Evolutionary conservation across 2,888 invertebrate species (phyloP).

Genomic region (Merodon equestris): DNA sequence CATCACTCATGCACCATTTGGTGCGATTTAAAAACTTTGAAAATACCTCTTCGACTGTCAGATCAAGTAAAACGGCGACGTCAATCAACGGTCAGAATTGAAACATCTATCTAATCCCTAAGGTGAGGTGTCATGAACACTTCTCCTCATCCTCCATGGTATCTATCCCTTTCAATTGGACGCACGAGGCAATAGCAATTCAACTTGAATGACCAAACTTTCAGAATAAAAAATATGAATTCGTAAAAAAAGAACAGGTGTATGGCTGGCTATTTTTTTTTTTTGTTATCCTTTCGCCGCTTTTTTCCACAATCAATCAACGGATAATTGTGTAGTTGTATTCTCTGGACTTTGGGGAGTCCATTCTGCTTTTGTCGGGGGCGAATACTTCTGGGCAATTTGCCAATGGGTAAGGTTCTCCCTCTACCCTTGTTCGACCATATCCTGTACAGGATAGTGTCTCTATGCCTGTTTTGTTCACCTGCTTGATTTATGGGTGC

Average conservation of each 20-base stretch:
- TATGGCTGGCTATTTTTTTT: constrained; percentile 35
- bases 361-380: constrained; percentile 33
- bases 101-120: constrained; percentile 51
- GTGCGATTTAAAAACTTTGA: too few relatives aligned
- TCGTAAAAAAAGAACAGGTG: constrained; percentile 51
- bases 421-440: background rate
- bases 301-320: constrained; percentile 65
- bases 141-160: constrained; percentile 12
- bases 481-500: constrained; percentile 62
- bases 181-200: constrained; percentile 23
- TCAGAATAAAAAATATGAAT: constrained; percentile 16
- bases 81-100: constrained; percentile 42
- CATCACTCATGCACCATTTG: too few relatives aligned
- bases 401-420: constrained; percentile 57
- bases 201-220: too few relatives aligned
- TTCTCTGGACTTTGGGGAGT: constrained; percentile 44
- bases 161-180: too few relatives aligned
- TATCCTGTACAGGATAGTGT: too few relatives aligned
- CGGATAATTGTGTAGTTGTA: constrained; percentile 54
- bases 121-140: constrained; percentile 59
- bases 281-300: constrained; percentile 62
- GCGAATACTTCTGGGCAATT: constrained; percentile 58
- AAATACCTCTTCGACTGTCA: constrained; percentile 23
- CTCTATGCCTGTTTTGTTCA: constrained; percentile 39
- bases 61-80: constrained; percentile 33